phyloP scores from a whole-genome alignment of 2,113 vertebrate species.

The Jaculus jaculus region DNA sequence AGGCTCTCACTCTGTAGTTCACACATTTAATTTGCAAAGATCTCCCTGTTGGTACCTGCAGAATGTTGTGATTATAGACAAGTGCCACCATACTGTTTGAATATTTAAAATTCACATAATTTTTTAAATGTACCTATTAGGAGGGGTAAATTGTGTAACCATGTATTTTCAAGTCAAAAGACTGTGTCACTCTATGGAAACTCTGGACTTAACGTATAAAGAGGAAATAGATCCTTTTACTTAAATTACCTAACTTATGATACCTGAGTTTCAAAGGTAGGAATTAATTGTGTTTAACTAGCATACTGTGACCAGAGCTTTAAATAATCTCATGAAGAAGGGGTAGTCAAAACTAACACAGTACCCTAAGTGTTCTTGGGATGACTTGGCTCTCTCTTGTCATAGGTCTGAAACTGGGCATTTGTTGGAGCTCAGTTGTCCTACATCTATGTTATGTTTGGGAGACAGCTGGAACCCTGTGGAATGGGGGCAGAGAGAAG shows the following conservation, averaged over 20 bases:
- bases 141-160: background rate
- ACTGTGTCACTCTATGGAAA: background rate
- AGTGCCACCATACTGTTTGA: no score
- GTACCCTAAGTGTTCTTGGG: background rate
- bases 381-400: background rate
- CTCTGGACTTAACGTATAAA: background rate
- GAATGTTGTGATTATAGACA: no score
- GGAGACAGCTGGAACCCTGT: background rate
- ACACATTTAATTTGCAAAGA: no score
- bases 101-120: background rate
- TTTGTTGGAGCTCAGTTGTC: background rate
- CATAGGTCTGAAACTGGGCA: background rate
- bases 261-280: background rate
- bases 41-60: no score
- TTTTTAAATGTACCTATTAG: background rate
- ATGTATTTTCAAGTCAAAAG: background rate
- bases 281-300: background rate
- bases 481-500: no score
- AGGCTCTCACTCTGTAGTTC: no score
- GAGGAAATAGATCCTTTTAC: background rate
- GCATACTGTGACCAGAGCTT: background rate
- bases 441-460: background rate
- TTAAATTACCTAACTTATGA: background rate
- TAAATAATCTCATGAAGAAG: background rate
- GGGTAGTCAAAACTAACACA: background rate